Conservation (phyloP, 1,140 invertebrate species). For the Drosophila pachea region DNA sequence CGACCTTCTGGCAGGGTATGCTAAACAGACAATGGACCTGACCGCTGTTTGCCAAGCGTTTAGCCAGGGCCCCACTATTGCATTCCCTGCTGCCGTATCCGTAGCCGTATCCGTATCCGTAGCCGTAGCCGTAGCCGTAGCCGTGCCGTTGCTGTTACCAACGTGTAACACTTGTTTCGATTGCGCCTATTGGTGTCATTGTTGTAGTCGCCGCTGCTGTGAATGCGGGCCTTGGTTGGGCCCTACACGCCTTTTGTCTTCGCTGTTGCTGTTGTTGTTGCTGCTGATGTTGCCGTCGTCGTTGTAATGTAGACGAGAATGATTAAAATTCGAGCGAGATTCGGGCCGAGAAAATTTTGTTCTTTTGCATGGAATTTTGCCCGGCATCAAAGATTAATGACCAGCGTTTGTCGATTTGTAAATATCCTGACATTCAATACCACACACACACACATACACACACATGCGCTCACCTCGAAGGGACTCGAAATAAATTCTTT, state of each 20-base stretch:
- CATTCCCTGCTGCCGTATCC: not conserved
- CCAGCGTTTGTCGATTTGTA: conserved; percentile 30
- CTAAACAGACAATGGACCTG: conserved; percentile 13
- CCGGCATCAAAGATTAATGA: conserved; percentile 39
- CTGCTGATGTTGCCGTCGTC: conserved; percentile 8
- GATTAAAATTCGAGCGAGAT: conserved; percentile 19
- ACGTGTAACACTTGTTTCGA: conserved; percentile 51
- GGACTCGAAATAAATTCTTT: not conserved
- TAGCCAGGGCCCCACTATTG: not conserved
- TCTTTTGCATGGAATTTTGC: conserved; percentile 34
- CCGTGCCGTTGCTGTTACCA: conserved; percentile 12
- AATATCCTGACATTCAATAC: conserved; percentile 7
- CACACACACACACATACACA: not conserved
- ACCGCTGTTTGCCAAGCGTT: conserved; percentile 29
- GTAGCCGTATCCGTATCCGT: conserved; percentile 5
- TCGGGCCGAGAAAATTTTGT: conserved; percentile 6
- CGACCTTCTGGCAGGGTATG: conserved; percentile 13
- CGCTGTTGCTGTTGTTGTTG: conserved; percentile 10
- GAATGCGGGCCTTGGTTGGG: no score
- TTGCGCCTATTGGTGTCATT: conserved; percentile 51
- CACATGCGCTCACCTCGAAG: not conserved
- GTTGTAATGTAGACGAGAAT: conserved; percentile 25
- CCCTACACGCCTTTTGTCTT: conserved; percentile 6
- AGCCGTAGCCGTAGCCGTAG: conserved; percentile 11
- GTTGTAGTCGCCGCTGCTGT: conserved; percentile 26